Percentiles rank a stretch among this genome's conserved stretches.
These are phyloP conservation scores for Psittacula derbiana DNA, from an alignment of 2,797 vertebrate species.

Conservation along the genomic window DNA sequence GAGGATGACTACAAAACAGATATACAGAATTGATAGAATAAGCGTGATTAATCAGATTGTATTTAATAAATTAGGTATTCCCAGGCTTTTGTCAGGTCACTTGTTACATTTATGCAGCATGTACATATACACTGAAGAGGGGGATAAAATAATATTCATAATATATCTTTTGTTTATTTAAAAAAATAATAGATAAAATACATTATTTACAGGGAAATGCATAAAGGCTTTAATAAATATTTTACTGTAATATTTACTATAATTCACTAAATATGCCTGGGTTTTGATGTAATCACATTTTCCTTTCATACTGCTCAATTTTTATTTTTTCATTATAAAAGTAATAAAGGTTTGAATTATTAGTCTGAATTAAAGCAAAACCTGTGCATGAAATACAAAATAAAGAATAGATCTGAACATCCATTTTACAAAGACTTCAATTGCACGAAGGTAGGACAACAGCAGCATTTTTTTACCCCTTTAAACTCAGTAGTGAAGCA, in stretches of 20 bases:
- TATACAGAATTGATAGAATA: neutral
- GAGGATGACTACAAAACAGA: neutral
- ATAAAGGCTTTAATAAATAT: neutral
- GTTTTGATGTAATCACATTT: neutral
- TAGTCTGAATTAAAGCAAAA: neutral
- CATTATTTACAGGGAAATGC: neutral
- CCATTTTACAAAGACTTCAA: neutral
- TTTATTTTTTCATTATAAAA: neutral
- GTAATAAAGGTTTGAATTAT: neutral
- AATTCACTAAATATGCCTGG: neutral
- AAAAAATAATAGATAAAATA: neutral
- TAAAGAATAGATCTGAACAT: neutral
- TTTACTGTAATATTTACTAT: neutral
- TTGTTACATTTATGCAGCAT: neutral
- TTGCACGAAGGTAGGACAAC: neutral
- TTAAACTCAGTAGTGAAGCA: neutral
- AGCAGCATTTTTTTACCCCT: accelerated
- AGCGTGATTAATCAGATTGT: neutral
- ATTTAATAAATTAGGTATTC: neutral
- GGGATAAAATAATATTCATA: neutral
- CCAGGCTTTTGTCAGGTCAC: neutral
- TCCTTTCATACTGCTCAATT: neutral
- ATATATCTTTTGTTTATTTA: neutral
- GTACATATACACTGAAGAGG: neutral
- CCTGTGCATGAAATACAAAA: neutral